phyloP scores from a whole-genome alignment of 2,797 vertebrate genomes.

The Chelidonichthys spinosus region DNA sequence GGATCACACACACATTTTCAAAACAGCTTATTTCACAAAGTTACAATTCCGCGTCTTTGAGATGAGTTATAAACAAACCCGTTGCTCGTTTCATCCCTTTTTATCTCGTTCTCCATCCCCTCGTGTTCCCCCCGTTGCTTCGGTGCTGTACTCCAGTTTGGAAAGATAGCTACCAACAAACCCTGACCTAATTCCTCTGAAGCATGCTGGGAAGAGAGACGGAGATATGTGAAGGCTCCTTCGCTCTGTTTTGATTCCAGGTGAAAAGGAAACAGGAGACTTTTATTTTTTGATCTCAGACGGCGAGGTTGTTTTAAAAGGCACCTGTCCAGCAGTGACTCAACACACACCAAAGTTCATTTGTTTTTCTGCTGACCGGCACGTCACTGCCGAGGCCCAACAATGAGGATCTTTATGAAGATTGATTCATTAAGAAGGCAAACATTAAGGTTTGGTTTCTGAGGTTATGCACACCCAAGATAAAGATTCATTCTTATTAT shows the following conservation, averaged over 20 bases:
- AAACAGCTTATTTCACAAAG: slow-evolving; percentile 18
- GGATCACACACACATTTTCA: slow-evolving; percentile 25
- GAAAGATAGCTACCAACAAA: slow-evolving; percentile 49
- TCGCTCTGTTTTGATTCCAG: slow-evolving; percentile 48
- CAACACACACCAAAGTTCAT: slow-evolving; percentile 16
- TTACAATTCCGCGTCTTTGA: slow-evolving; percentile 9
- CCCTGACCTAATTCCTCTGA: slow-evolving; percentile 61
- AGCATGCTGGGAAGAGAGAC: slow-evolving; percentile 40
- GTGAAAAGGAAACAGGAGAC: slow-evolving; percentile 44
- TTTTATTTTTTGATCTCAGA: slow-evolving; percentile 11
- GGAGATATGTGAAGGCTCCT: slow-evolving; percentile 10
- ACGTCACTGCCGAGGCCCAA: background rate
- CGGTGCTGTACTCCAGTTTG: slow-evolving; percentile 13
- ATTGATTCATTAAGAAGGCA: background rate
- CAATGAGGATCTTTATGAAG: slow-evolving; percentile 23
- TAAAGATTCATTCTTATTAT: slow-evolving; percentile 8
- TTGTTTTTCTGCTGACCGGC: slow-evolving; percentile 4
- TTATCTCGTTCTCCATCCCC: slow-evolving; percentile 9
- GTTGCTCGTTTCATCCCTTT: background rate
- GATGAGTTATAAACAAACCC: slow-evolving; percentile 14
- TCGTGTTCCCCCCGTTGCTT: background rate
- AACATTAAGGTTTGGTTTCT: background rate
- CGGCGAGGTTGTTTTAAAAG: background rate
- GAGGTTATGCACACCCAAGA: slow-evolving; percentile 1
- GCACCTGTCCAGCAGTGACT: slow-evolving; percentile 13